phyloP scores from a whole-genome alignment of 1,140 invertebrate species.

The Drosophila mauritiana region DNA sequence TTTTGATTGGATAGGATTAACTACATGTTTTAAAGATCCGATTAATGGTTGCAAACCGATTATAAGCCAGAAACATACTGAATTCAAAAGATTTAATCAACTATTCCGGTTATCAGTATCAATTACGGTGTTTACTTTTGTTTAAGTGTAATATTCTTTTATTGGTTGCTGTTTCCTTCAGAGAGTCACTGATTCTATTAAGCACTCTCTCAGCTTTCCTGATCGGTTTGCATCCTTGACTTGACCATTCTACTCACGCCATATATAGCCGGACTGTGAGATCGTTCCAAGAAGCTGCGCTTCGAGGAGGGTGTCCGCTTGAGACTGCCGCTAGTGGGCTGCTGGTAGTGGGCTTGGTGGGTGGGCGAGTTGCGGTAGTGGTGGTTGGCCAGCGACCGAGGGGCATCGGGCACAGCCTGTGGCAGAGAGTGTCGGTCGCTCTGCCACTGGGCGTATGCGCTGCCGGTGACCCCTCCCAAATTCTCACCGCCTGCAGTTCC shows the following conservation, averaged over 20 bases:
- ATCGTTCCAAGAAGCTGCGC: slow-evolving; percentile 75
- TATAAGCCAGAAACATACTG: too few relatives aligned
- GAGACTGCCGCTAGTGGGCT: slow-evolving; percentile 59
- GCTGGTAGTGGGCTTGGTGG: slow-evolving; percentile 30
- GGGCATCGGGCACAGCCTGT: slow-evolving; percentile 78
- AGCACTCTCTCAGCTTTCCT: not conserved
- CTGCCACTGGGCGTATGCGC: slow-evolving; percentile 73
- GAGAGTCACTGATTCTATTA: too few relatives aligned
- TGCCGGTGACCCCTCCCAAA: slow-evolving; percentile 65
- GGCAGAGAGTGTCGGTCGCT: slow-evolving; percentile 74
- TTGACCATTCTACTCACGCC: slow-evolving; percentile 55
- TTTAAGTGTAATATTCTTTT: not conserved
- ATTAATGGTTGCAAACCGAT: slow-evolving; percentile 10
- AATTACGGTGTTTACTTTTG: too few relatives aligned
- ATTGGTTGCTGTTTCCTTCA: not conserved
- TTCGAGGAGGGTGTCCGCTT: slow-evolving; percentile 81
- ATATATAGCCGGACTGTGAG: slow-evolving; percentile 82
- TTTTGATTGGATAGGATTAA: slow-evolving; percentile 10
- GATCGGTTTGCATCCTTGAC: slow-evolving; percentile 6
- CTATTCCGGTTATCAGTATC: too few relatives aligned
- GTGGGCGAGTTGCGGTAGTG: slow-evolving; percentile 75
- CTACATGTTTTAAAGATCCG: not conserved
- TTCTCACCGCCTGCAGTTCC: slow-evolving; percentile 20
- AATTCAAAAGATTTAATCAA: too few relatives aligned
- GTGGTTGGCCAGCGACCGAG: slow-evolving; percentile 72